Evolutionary conservation across 2,888 invertebrate species (phyloP).

Genomic region (Acrobasis repandana): DNA sequence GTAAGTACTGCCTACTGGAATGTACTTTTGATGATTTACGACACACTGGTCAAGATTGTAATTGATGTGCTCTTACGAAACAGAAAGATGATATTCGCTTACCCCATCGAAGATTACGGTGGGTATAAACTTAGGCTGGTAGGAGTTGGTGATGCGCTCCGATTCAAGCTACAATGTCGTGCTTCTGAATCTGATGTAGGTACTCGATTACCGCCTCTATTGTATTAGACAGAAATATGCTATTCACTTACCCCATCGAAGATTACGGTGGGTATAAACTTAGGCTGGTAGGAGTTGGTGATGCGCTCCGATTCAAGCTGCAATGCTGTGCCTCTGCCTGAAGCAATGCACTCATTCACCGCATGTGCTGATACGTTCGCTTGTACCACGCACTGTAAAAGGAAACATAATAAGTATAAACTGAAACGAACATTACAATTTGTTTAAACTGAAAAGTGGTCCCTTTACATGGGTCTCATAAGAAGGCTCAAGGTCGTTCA

Average conservation of each 20-base stretch:
- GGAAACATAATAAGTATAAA: not conserved
- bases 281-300: slow-evolving; percentile 64
- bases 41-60: no score
- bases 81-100: slow-evolving; percentile 39
- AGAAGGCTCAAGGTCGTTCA: no score
- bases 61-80: no score
- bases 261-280: slow-evolving; percentile 79
- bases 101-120: slow-evolving; percentile 78
- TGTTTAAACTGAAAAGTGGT: no score
- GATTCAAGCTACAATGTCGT: slow-evolving; percentile 69
- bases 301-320: slow-evolving; percentile 75
- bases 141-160: slow-evolving; percentile 65
- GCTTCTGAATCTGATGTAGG: no score
- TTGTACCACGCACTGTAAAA: slow-evolving; percentile 59
- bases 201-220: no score
- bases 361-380: slow-evolving; percentile 39
- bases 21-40: no score
- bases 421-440: no score
- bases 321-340: slow-evolving; percentile 59
- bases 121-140: slow-evolving; percentile 76
- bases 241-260: slow-evolving; percentile 69
- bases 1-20: no score
- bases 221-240: not conserved
- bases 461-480: no score
- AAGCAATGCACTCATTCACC: slow-evolving; percentile 50